These are phyloP conservation scores for Bufo bufo DNA, from an alignment of 2,113 vertebrate genomes.

Conservation along the genomic window DNA sequence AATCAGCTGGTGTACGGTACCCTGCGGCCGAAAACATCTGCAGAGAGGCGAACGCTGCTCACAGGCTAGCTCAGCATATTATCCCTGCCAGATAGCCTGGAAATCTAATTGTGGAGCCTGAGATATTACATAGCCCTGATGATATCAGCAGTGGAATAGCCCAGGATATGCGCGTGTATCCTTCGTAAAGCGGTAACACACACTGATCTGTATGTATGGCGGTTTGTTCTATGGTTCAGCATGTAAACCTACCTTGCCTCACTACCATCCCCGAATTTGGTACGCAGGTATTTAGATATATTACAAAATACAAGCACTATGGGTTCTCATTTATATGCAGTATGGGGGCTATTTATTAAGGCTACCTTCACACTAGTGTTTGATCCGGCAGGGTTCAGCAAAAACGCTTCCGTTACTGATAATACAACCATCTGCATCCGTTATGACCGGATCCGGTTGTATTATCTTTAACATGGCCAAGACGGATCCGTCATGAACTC, in stretches of 20 bases:
- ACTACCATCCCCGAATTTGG: background rate
- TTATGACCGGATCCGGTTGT: too few relatives aligned
- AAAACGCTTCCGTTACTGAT: too few relatives aligned
- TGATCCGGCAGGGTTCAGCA: too few relatives aligned
- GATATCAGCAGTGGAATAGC: background rate
- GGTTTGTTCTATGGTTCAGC: background rate
- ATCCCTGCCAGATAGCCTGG: conserved; percentile 7
- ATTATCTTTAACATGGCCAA: too few relatives aligned
- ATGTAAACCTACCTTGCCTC: background rate
- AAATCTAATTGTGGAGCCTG: conserved; percentile 34
- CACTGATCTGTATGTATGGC: background rate
- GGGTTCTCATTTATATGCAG: background rate
- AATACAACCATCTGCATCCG: too few relatives aligned
- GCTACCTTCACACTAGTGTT: too few relatives aligned
- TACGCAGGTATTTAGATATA: background rate
- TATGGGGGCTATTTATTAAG: background rate
- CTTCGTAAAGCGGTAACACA: background rate
- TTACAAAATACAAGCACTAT: background rate
- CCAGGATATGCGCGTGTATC: background rate
- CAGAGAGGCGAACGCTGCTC: background rate
- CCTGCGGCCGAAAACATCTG: conserved; percentile 5
- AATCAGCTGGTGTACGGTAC: background rate
- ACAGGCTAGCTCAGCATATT: conserved; percentile 24
- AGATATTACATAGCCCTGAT: conserved; percentile 6
- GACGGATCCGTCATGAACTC: too few relatives aligned